phyloP scores from a whole-genome alignment of 2,113 vertebrate genomes.

The Dromas ardeola region DNA sequence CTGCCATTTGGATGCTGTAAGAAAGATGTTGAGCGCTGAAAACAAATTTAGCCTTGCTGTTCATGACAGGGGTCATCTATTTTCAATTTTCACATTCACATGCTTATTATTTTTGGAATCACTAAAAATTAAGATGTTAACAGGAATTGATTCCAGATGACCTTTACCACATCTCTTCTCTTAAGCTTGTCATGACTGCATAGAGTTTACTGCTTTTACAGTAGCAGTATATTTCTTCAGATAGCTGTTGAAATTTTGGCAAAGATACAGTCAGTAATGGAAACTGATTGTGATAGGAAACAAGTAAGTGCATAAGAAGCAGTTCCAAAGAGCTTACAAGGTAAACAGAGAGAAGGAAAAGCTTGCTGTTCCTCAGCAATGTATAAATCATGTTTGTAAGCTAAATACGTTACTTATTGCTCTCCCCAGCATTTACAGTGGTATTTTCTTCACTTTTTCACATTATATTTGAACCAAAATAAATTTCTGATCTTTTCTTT shows the following conservation, averaged over 20 bases:
- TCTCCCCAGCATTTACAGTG: background rate
- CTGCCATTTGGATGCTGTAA: background rate
- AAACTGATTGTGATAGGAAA: background rate
- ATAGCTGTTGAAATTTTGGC: background rate
- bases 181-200: background rate
- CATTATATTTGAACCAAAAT: background rate
- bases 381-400: background rate
- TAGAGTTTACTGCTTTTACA: background rate
- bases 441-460: background rate
- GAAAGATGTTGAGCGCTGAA: background rate
- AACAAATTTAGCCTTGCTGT: background rate
- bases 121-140: background rate
- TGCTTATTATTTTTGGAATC: background rate
- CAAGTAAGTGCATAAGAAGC: background rate
- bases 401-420: accelerated
- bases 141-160: background rate
- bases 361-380: background rate
- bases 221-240: background rate
- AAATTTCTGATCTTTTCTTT: background rate
- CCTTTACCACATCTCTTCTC: background rate
- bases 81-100: background rate
- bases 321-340: background rate
- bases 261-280: background rate
- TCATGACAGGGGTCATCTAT: background rate
- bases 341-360: background rate